Base-by-base conservation (phyloP, 2,113 vertebrate species). In the Serinus canaria region DNA sequence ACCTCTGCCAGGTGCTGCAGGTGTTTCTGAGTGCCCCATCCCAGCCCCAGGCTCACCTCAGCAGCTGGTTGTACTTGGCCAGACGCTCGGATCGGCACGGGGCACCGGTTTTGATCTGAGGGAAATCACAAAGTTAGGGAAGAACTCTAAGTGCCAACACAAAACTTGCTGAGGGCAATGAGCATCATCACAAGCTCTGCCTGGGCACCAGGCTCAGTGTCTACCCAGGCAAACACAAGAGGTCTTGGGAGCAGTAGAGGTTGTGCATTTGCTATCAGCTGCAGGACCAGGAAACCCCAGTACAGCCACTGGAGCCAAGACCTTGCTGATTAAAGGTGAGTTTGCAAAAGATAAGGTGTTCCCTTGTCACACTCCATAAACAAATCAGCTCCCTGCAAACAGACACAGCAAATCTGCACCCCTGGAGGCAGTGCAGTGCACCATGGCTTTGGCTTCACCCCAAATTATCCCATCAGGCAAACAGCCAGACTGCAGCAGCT, bases 61-160 rank as follows among this genome's bases (percentile, higher is more conserved):
- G 98, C 94, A 99, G 94, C 97, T 99, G 99, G 97, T 99, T 99
- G 97, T 99, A 99, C 97, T 99, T 99, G 92, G 99, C 99, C 96
- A 99, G 95, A 62, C 99, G 99, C 97, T 99, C 99, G 7, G 99
- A 99, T 92, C 99, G 97, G 98, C 99, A 99, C 7, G 99, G 99
- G 39, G 99, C 99, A 35, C 99, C 99, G 2, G 99, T 99, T 97
- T 99, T 99, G 92, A 99, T 99, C 99, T 99, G 97, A 35, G 62
- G 55, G 39, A 84, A 56, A 78, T 4, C 30, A n/a, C 64, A 2
- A 9, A 47, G 56, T 72, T 10, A 63, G 14, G 11, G 4, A 47
- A 24, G 4, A 60, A 27, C n/a, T 43, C 30, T 1, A 31, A 30
- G 13, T 13, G 28, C 53, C n/a, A 74, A 31, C 11, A 64, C 31